Evolutionary conservation across 2,113 vertebrate genomes (phyloP), one percentile per base, ranked within the genome.

Genomic region (Phalacrocorax carbo): DNA sequence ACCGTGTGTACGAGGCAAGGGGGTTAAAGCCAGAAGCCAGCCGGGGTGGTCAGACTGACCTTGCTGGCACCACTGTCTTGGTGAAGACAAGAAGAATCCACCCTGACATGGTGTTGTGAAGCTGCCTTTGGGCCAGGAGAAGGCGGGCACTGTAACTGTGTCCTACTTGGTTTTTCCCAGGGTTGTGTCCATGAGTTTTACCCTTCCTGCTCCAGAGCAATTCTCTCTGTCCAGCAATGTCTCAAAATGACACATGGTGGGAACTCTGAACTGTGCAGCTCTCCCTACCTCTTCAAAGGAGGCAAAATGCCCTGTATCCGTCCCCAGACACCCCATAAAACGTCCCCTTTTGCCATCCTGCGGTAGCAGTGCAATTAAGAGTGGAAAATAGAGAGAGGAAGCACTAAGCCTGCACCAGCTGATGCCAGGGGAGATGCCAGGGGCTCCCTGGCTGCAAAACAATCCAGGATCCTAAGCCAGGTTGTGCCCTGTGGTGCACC

Each of bases 111-210:
- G 23, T 13, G 26, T 44, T 73, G 15, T 38, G 82, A 42, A 51
- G 91, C 68, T 60, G 91, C 11, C 44, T 36, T 36, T 4, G 62
- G 58, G 32, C 23, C 48, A 7, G 52, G 34, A 44, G 34, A 12
- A 54, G 17, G 58, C 27, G 68, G 27, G 21, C 20, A 38, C 13
- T 2, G 0, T 30, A 11, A 5, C 18, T 18, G 42, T 5, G 23
- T 65, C 52, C 52, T 36, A 1, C 49, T 32, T 19, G 15, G 11
- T 3, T 52, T 77, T 65, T 68, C 64, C 38, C 5, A 13, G 30
- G 19, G n/a, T 9, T 51, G 29, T 52, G 34, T 26, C 49, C 1
- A 0, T 46, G 27, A 20, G 17, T 20, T 46, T 51, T n/a, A 62
- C 32, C 42, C 38, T 21, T 46, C 48, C 42, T 32, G n/a, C 10